A percentile compares a stretch with the other conserved stretches of the same genome.
Evolutionary conservation across 2,888 invertebrate genomes (phyloP).

Genomic region (Sylvicola cinctus): DNA sequence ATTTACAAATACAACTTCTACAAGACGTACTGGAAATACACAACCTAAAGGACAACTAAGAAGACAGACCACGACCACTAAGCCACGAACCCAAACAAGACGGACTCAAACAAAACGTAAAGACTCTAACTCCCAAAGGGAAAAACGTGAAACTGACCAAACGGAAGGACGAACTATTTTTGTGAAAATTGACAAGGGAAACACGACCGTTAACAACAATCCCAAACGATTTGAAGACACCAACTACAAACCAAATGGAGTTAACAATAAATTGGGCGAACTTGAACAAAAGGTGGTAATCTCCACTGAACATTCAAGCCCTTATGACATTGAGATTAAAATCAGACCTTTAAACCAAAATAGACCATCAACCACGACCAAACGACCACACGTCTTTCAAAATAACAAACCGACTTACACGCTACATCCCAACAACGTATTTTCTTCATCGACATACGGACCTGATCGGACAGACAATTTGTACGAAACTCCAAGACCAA

Average conservation of each 20-base stretch:
- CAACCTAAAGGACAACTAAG: background rate
- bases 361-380: conserved; percentile 1
- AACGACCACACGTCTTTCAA: no score
- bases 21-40: background rate
- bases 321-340: conserved; percentile 25
- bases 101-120: no score
- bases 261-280: no score
- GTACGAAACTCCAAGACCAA: background rate
- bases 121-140: no score
- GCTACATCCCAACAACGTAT: no score
- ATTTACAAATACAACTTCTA: background rate
- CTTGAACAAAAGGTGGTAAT: no score
- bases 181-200: conserved; percentile 1
- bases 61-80: background rate
- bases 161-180: background rate
- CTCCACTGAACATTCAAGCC: no score
- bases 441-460: no score
- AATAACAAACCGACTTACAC: no score
- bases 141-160: background rate
- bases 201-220: background rate
- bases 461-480: no score
- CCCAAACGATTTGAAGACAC: background rate
- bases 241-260: no score
- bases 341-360: conserved; percentile 10
- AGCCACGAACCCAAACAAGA: conserved; percentile 1